These are phyloP conservation scores for Amblyopsis hoosieri DNA, from an alignment of 2,797 vertebrate genomes.

Conservation along the genomic window DNA sequence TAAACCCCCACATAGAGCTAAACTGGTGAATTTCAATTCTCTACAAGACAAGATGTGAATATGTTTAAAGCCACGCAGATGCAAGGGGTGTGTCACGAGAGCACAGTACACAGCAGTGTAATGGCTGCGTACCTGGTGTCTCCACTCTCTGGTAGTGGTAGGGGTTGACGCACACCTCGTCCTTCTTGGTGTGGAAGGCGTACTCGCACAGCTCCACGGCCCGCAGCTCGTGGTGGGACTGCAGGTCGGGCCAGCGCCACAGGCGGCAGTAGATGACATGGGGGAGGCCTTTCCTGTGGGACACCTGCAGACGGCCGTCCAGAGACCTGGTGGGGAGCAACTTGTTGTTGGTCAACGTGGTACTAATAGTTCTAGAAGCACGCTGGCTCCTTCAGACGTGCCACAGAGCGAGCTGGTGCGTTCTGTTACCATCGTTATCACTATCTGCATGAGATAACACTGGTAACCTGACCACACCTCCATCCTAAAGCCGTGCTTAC, in stretches of 20 bases:
- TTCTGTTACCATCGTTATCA: no score
- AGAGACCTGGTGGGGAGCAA: constrained; percentile 81
- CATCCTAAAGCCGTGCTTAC: not conserved
- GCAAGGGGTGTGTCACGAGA: no score
- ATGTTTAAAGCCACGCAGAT: no score
- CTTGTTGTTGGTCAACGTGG: not conserved
- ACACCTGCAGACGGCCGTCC: constrained; percentile 95
- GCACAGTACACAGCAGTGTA: no score
- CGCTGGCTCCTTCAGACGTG: no score
- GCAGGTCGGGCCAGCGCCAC: constrained; percentile 98
- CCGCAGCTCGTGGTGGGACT: constrained; percentile 98
- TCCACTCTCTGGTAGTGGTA: constrained; percentile 99
- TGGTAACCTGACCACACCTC: not conserved
- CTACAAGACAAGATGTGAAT: no score
- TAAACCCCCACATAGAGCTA: not conserved
- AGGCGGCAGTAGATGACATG: constrained; percentile 99
- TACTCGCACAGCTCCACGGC: constrained; percentile 97
- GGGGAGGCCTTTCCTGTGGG: constrained; percentile 95
- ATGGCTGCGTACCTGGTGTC: constrained; percentile 85
- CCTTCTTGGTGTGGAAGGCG: constrained; percentile 98
- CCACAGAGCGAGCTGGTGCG: no score
- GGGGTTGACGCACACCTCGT: constrained; percentile 98
- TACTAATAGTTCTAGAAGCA: no score
- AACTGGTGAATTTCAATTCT: not conserved
- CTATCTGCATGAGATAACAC: not conserved